Conservation (phyloP, 2,888 invertebrate species). For the Koerneria pararmatus region DNA sequence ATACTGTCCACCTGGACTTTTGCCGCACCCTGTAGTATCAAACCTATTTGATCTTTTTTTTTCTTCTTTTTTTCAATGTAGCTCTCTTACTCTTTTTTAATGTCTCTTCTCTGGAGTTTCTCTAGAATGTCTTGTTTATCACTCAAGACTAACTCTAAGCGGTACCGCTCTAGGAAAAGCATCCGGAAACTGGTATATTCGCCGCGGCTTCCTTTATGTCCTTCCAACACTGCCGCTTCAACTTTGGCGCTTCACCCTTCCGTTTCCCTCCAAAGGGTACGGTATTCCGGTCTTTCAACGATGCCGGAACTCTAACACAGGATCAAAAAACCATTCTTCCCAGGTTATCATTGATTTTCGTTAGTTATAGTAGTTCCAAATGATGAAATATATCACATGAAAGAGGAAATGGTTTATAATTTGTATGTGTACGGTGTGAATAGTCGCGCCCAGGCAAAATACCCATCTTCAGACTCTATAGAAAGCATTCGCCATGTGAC, state of each 20-base stretch:
- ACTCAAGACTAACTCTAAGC: too few relatives aligned
- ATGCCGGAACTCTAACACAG: slow-evolving; percentile 74
- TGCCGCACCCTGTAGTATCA: too few relatives aligned
- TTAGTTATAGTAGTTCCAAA: too few relatives aligned
- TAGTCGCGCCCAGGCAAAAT: too few relatives aligned
- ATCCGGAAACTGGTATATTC: slow-evolving; percentile 77
- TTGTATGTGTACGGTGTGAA: too few relatives aligned
- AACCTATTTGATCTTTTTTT: slow-evolving; percentile 11
- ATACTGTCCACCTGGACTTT: too few relatives aligned
- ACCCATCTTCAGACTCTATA: too few relatives aligned
- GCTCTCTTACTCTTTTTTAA: slow-evolving; percentile 25
- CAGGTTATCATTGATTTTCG: too few relatives aligned
- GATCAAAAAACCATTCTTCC: slow-evolving; percentile 80
- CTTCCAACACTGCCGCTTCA: slow-evolving; percentile 69
- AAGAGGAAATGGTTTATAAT: too few relatives aligned
- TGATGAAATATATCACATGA: too few relatives aligned
- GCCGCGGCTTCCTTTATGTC: slow-evolving; percentile 95
- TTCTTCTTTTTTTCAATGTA: slow-evolving; percentile 22
- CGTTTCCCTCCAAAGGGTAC: slow-evolving; percentile 71
- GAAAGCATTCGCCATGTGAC: too few relatives aligned
- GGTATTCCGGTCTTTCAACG: slow-evolving; percentile 36
- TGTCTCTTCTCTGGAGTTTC: not conserved
- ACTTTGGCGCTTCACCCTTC: slow-evolving; percentile 73
- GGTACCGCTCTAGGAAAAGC: too few relatives aligned
- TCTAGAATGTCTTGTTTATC: slow-evolving; percentile 30